A percentile compares a stretch with the other conserved stretches of the same genome.
These are phyloP conservation scores for Rhodinocichla rosea DNA, from an alignment of 2,113 vertebrate species.

Conservation along the genomic window DNA sequence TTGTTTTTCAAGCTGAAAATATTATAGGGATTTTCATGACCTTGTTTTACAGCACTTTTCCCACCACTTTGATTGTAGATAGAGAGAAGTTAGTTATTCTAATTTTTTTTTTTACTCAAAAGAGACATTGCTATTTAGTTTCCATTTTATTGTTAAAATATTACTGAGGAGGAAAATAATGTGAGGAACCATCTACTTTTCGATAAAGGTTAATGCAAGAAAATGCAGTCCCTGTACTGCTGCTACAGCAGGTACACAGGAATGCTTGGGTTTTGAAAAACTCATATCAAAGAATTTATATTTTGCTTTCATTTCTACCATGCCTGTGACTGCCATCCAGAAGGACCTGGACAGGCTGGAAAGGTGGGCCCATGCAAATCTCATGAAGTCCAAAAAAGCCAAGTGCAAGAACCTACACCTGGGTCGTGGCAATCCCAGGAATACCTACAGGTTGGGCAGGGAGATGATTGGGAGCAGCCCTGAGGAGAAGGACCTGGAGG, in stretches of 20 bases:
- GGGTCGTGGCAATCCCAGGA: neutral
- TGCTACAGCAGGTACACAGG: neutral
- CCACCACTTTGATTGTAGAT: neutral
- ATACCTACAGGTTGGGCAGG: too few species aligned
- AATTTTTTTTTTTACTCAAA: neutral
- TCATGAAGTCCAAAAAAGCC: neutral
- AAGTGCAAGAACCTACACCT: neutral
- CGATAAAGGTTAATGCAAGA: neutral
- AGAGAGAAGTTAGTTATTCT: neutral
- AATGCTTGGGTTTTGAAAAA: neutral
- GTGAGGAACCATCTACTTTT: neutral
- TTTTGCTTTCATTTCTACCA: neutral
- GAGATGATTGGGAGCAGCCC: neutral
- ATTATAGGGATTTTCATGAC: neutral
- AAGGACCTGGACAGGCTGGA: neutral
- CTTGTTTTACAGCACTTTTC: neutral
- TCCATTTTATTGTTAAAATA: neutral
- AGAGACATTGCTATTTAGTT: neutral
- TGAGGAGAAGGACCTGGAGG: neutral
- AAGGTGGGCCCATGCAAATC: neutral
- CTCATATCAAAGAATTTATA: neutral
- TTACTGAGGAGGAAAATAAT: neutral
- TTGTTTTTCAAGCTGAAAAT: neutral
- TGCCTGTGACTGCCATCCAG: neutral
- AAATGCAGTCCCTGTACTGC: neutral